Percentiles rank a stretch among this genome's conserved stretches.
phyloP scores from a whole-genome alignment of 2,113 vertebrate species.

The Ramphastos sulfuratus region DNA sequence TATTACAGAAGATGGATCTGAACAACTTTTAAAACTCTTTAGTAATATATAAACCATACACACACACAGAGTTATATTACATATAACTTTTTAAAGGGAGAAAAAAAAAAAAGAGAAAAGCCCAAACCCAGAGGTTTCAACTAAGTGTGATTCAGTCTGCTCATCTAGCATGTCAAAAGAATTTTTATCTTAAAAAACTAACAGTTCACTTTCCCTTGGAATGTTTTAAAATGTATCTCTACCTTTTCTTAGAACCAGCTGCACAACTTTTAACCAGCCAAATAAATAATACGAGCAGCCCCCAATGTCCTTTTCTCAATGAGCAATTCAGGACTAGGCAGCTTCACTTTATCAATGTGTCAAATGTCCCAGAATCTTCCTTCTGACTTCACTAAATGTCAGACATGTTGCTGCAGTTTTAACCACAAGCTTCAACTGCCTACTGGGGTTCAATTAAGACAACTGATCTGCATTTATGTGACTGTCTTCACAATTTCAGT shows the following conservation, averaged over 20 bases:
- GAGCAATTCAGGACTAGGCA: neutral
- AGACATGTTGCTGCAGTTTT: neutral
- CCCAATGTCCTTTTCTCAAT: neutral
- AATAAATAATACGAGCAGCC: neutral
- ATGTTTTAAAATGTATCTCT: neutral
- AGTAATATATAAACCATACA: neutral
- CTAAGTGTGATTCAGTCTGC: neutral
- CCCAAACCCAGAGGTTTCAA: neutral
- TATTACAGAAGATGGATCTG: neutral
- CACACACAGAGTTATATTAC: too few relatives aligned
- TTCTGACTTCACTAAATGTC: neutral
- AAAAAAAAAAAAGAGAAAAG: fast-evolving
- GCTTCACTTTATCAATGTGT: neutral
- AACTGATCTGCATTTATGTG: neutral
- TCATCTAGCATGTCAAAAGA: neutral
- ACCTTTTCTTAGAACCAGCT: neutral
- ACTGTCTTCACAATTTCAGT: neutral
- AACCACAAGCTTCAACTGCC: neutral
- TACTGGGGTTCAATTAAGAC: neutral
- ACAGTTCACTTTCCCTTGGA: neutral
- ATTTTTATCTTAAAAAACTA: neutral
- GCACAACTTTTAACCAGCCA: neutral
- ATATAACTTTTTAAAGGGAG: too few relatives aligned
- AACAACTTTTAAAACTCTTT: neutral
- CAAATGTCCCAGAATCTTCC: neutral